These are phyloP conservation scores for Ophraella communa DNA, from an alignment of 2,888 invertebrate genomes.

Conservation along the genomic window DNA sequence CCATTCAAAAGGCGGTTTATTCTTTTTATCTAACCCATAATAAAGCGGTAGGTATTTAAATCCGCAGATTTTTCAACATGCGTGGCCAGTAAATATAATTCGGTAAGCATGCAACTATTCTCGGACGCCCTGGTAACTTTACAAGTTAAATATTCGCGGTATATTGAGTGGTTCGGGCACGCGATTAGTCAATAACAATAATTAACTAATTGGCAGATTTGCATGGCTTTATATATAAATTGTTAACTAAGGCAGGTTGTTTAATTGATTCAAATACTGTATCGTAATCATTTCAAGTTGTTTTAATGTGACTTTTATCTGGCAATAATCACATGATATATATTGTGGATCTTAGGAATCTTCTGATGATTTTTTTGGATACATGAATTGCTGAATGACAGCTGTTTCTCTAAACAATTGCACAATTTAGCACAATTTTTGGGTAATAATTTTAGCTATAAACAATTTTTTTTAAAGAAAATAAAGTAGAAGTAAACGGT, in stretches of 20 bases:
- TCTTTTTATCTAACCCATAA: constrained; percentile 2
- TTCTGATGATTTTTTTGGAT: too few relatives aligned
- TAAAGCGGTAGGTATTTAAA: background rate
- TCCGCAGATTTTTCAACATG: background rate
- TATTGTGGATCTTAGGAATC: too few relatives aligned
- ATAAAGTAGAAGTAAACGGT: too few relatives aligned
- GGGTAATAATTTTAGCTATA: too few relatives aligned
- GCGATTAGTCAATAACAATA: constrained; percentile 61
- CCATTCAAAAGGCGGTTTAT: background rate
- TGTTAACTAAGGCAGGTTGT: constrained; percentile 25
- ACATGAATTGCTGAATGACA: too few relatives aligned
- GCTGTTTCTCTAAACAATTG: too few relatives aligned
- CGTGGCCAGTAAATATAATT: background rate
- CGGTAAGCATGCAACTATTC: background rate
- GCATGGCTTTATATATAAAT: constrained; percentile 50
- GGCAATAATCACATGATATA: too few relatives aligned
- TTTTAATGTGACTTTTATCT: background rate
- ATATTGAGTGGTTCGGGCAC: constrained; percentile 48
- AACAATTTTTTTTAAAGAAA: too few relatives aligned
- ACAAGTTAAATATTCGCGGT: constrained; percentile 47
- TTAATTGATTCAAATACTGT: constrained; percentile 28
- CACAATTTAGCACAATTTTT: too few relatives aligned
- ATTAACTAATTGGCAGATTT: constrained; percentile 60
- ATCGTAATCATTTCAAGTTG: background rate
- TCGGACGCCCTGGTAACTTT: constrained; percentile 52